Conservation (phyloP, 1,140 invertebrate species). For the Platyura marginata region DNA sequence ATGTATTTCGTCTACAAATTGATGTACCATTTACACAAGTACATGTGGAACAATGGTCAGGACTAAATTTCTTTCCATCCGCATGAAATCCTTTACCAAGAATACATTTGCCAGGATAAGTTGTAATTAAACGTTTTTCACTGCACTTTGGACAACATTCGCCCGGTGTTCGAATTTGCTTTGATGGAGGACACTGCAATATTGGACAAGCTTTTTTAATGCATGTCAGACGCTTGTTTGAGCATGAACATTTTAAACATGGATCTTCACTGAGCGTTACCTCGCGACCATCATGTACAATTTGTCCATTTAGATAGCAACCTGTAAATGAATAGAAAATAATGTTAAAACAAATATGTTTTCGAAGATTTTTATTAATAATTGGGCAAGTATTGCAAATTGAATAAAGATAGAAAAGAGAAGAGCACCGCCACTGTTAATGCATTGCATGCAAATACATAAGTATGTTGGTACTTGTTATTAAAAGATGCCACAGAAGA, state of each 20-base stretch:
- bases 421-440: not conserved
- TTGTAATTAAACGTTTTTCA: slow-evolving; percentile 28
- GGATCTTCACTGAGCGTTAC: slow-evolving; percentile 60
- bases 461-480: not conserved
- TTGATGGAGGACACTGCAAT: slow-evolving; percentile 48
- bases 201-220: slow-evolving; percentile 69
- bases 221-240: slow-evolving; percentile 54
- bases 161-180: slow-evolving; percentile 42
- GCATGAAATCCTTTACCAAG: slow-evolving; percentile 38
- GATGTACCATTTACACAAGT: slow-evolving; percentile 57
- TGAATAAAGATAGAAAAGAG: not conserved
- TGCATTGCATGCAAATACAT: not conserved
- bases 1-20: slow-evolving; percentile 55
- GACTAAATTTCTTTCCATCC: slow-evolving; percentile 34
- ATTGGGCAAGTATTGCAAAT: too few relatives aligned
- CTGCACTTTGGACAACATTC: slow-evolving; percentile 72
- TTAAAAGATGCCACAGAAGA: not conserved
- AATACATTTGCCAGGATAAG: slow-evolving; percentile 38
- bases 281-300: slow-evolving; percentile 49
- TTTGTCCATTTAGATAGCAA: slow-evolving; percentile 52
- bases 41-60: slow-evolving; percentile 69
- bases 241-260: slow-evolving; percentile 70
- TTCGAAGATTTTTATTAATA: too few relatives aligned
- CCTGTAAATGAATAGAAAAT: slow-evolving; percentile 31
- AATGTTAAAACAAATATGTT: too few relatives aligned